Evolutionary conservation across 2,113 vertebrate species (phyloP).

Genomic region (Saiga tatarica): DNA sequence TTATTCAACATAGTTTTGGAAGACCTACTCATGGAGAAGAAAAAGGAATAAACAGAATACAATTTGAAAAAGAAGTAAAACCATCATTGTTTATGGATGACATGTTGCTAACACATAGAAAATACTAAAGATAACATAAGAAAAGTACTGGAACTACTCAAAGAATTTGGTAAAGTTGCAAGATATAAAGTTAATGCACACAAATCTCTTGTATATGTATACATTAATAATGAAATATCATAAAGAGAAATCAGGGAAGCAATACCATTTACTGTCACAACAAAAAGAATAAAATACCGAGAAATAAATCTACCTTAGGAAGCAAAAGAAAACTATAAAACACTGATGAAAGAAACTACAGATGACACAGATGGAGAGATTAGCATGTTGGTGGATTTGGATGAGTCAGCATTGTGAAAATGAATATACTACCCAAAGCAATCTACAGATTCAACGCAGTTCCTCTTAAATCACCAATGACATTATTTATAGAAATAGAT

Average conservation of each 20-base stretch:
- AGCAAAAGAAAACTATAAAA: background rate
- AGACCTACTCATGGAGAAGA: background rate
- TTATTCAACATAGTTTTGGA: background rate
- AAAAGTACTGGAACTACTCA: background rate
- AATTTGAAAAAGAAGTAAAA: background rate
- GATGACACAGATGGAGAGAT: background rate
- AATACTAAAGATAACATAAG: background rate
- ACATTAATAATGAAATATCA: background rate
- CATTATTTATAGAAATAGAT: background rate
- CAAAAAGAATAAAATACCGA: background rate
- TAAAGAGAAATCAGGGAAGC: background rate
- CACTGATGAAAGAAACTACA: background rate
- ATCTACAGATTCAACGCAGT: background rate
- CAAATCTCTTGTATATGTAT: background rate
- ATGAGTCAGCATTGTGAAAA: background rate
- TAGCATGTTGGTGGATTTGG: background rate
- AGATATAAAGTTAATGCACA: background rate
- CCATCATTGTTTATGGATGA: background rate
- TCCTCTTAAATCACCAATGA: background rate
- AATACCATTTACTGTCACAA: background rate
- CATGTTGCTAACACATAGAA: background rate
- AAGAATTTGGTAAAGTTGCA: background rate
- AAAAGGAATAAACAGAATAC: background rate
- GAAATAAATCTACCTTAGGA: background rate
- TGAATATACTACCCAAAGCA: background rate